Percentiles rank a stretch among this genome's conserved stretches.
phyloP scores from a whole-genome alignment of 2,113 vertebrate genomes.

The Heliornis fulica region DNA sequence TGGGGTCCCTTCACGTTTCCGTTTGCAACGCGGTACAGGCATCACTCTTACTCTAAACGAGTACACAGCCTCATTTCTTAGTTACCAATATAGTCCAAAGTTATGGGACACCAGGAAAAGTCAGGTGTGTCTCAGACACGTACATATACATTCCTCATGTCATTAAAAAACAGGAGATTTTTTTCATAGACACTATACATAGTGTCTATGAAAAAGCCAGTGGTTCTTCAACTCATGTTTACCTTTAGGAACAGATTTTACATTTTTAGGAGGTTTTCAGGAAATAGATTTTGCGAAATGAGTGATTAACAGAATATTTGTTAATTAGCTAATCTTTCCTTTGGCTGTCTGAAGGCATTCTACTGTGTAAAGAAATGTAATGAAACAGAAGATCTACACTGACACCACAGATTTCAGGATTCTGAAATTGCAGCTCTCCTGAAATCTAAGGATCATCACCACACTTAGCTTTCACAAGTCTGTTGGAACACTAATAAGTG shows the following conservation, averaged over 20 bases:
- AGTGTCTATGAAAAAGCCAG: no score
- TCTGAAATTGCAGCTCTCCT: background rate
- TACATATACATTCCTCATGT: background rate
- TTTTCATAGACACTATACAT: no score
- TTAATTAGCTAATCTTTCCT: background rate
- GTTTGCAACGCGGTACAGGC: background rate
- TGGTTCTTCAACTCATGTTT: background rate
- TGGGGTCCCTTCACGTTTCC: background rate
- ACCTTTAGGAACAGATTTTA: background rate
- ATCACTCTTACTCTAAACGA: background rate
- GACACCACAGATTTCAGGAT: background rate
- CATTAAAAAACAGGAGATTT: no score
- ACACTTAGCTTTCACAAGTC: background rate
- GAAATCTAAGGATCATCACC: background rate
- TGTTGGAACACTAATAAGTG: background rate
- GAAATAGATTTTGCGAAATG: background rate
- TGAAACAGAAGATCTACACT: background rate
- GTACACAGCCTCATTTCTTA: background rate
- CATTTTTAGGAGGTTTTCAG: background rate
- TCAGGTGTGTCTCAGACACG: background rate
- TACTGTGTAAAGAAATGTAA: background rate
- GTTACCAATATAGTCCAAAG: background rate
- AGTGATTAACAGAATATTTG: background rate
- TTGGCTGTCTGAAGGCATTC: background rate
- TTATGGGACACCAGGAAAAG: background rate